phyloP scores from a whole-genome alignment of 23 tunicate genomes.

The Trididemnum nubilum region DNA sequence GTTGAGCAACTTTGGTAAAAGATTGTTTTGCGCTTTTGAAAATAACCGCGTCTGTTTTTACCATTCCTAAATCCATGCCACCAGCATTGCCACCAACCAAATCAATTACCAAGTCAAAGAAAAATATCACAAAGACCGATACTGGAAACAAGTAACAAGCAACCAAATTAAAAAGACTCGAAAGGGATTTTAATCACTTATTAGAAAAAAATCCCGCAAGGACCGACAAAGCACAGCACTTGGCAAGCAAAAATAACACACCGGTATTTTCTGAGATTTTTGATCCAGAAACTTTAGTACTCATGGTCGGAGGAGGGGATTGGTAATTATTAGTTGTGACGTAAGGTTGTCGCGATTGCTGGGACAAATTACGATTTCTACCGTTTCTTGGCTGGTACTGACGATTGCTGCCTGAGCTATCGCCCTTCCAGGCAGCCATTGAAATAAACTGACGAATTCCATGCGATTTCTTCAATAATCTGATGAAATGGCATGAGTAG shows the following conservation, averaged over 20 bases:
- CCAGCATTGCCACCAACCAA: too few relatives aligned
- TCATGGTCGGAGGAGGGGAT: constrained; percentile 3
- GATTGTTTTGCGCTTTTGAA: too few relatives aligned
- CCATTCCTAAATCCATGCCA: too few relatives aligned
- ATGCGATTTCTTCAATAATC: constrained; percentile 39
- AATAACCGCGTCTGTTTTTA: too few relatives aligned
- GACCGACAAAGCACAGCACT: background rate
- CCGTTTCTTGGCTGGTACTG: background rate
- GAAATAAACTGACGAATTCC: constrained; percentile 37
- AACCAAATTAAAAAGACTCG: too few relatives aligned
- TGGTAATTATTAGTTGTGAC: background rate
- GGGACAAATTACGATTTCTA: constrained; percentile 21
- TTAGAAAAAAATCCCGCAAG: background rate
- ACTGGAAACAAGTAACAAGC: too few relatives aligned
- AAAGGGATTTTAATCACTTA: background rate
- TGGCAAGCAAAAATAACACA: background rate
- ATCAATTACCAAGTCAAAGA: too few relatives aligned
- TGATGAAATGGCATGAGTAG: constrained; percentile 15
- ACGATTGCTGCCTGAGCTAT: constrained; percentile 23
- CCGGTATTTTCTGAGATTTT: background rate
- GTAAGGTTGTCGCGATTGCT: constrained; percentile 22
- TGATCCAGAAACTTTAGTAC: background rate
- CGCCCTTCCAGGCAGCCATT: constrained; percentile 35
- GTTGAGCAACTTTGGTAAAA: too few relatives aligned
- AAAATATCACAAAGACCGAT: too few relatives aligned